Evolutionary conservation across 2,113 vertebrate species (phyloP).

Genomic region (Anoplopoma fimbria): DNA sequence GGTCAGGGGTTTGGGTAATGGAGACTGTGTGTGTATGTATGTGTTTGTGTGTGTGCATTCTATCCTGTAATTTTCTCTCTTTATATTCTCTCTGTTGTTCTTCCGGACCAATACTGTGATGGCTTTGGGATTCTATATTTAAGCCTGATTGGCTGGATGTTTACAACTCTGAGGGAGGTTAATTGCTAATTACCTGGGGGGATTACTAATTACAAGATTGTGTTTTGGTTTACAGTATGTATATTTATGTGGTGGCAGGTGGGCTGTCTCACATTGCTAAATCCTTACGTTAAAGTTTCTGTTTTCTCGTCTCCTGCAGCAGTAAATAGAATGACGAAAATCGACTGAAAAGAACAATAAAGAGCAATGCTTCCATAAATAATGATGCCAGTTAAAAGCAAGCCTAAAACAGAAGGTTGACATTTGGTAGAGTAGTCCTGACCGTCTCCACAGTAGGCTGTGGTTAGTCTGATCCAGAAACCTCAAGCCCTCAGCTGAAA

Average conservation of each 20-base stretch:
- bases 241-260: conserved; percentile 49
- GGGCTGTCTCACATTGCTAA: conserved; percentile 27
- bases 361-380: conserved; percentile 37
- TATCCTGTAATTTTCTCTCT: conserved; percentile 73
- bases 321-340: background rate
- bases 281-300: conserved; percentile 4
- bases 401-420: conserved; percentile 64
- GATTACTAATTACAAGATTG: conserved; percentile 66
- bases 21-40: conserved; percentile 12
- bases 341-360: conserved; percentile 36
- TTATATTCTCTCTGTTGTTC: conserved; percentile 60
- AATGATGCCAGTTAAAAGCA: conserved; percentile 29
- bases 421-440: conserved; percentile 63
- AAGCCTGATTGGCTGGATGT: conserved; percentile 66
- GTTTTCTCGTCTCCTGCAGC: background rate
- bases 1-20: background rate
- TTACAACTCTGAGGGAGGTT: conserved; percentile 72
- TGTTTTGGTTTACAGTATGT: conserved; percentile 45
- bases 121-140: conserved; percentile 55
- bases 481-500: conserved; percentile 53
- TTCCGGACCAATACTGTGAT: conserved; percentile 44
- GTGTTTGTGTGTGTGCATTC: conserved; percentile 40
- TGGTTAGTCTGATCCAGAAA: conserved; percentile 61
- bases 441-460: conserved; percentile 63
- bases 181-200: conserved; percentile 70